Percentiles rank a stretch among this genome's conserved stretches.
Evolutionary conservation across 1,140 invertebrate species (phyloP).

Genomic region (Diploscapter pachys): DNA sequence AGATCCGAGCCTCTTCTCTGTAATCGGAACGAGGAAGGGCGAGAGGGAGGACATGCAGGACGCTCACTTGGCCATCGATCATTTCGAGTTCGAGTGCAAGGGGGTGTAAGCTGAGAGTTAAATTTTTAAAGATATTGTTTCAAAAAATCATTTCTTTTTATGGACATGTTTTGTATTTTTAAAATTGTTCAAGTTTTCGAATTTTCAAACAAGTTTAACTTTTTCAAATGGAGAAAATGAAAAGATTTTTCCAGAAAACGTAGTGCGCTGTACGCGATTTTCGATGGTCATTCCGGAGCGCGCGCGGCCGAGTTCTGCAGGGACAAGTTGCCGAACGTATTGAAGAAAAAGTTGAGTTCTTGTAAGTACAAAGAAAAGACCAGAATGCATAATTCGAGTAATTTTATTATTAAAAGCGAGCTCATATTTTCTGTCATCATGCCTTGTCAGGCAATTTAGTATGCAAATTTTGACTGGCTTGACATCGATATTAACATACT

Average conservation of each 20-base stretch:
- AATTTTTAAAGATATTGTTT: too few species aligned
- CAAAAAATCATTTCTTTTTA: too few species aligned
- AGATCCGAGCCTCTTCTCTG: conserved; percentile 8
- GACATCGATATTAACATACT: neutral
- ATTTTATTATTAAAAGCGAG: too few species aligned
- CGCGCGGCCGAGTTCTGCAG: conserved; percentile 23
- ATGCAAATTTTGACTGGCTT: neutral
- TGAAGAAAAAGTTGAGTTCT: conserved; percentile 28
- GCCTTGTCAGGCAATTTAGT: neutral
- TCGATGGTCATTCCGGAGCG: conserved; percentile 29
- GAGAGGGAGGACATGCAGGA: conserved; percentile 34
- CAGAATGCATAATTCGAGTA: too few species aligned
- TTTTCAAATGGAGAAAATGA: neutral
- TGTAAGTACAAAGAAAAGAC: conserved; percentile 10
- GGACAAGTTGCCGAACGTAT: conserved; percentile 2
- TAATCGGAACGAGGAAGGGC: conserved; percentile 17
- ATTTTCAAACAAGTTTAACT: too few species aligned
- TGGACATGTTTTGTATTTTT: too few species aligned
- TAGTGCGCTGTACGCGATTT: conserved; percentile 20
- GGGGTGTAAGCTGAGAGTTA: too few species aligned
- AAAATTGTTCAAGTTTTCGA: too few species aligned
- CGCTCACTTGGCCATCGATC: neutral
- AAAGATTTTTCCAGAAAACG: conserved; percentile 11
- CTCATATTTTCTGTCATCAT: neutral
- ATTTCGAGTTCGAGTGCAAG: too few species aligned